phyloP scores from a whole-genome alignment of 2,113 vertebrate species.

The human region GRCh38 chr2:155536501-155537000 shows the following conservation, averaged over 20 bases:
- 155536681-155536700: background rate
- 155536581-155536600: background rate
- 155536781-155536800: background rate
- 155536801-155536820: background rate
- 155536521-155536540: background rate
- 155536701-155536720: background rate
- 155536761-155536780: background rate
- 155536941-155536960: background rate
- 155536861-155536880: background rate
- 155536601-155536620: background rate
- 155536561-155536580: background rate
- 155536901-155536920: background rate
- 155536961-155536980: background rate
- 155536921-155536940: background rate
- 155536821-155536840: background rate
- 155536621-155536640: background rate
- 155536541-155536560: background rate
- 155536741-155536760: background rate
- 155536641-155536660: background rate
- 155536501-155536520: background rate
- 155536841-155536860: background rate
- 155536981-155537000: background rate
- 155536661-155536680: background rate
- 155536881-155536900: background rate
- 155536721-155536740: background rate